Evolutionary conservation across 2,888 invertebrate genomes (phyloP), one percentile per base, ranked within the genome.

Genomic region (Lagria hirta): DNA sequence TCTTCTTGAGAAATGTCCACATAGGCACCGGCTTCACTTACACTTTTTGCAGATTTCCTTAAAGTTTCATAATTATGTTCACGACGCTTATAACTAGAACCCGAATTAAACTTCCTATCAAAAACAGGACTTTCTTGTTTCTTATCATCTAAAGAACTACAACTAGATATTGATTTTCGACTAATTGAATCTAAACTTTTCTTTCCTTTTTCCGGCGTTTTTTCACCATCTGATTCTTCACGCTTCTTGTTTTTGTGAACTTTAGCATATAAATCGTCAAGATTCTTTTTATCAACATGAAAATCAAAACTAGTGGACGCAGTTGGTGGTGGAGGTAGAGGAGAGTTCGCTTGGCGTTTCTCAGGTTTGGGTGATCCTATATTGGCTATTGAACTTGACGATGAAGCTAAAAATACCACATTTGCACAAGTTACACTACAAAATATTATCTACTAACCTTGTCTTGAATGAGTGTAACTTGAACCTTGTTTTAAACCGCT

Each of bases 201-300:
- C 33, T 47, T 36, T 23, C 35, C 22, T 28, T 53, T 37, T 32
- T 52, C 45, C 8, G 42, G 46, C 5, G 49, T 50, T 16, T 38
- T 48, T 12, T 45, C 48, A 6, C 33, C 32, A 17, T 53, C 57
- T 6, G 38, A 48, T 11, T 34, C 16, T 4, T 55, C 60, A 35
- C 60, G 61, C 37, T 61, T 61, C 46, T 61, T 64, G 66, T 81
- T 84, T 65, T 88, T 88, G 62, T 82, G 79, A 11, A 91, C 91
- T 74, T 91, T 92, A 1, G 91, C 91, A 68, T 92, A 92, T 83
- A 92, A 87, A 60, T 89, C 90, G 58, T 91, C 91, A n/a, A 90
- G 72, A 55, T 86, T 86, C 51, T 82, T 43, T 34, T 57, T 50
- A 10, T 56, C 21, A 36, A 62, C 62, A 24, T 74, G 73, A 72